Percentiles rank a stretch among this genome's conserved stretches.
phyloP scores from a whole-genome alignment of 2,113 vertebrate species.

The Melospiza georgiana region DNA sequence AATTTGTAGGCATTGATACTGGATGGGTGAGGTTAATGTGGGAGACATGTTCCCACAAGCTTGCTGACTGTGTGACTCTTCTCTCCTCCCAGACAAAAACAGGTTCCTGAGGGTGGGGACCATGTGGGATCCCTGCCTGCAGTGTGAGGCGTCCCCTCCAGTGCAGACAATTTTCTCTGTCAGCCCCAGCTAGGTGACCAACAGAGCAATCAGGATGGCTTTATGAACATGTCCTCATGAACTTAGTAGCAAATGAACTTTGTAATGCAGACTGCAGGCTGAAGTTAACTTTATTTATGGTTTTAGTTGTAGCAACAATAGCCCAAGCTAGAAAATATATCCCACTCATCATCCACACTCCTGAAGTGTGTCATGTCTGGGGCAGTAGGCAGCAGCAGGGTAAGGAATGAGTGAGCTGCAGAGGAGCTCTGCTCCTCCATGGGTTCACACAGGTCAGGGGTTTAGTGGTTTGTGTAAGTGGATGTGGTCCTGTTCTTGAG shows the following conservation, averaged over 20 bases:
- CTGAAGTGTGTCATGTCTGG: neutral
- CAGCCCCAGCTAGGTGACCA: neutral
- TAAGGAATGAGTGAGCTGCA: neutral
- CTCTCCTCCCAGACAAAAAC: neutral
- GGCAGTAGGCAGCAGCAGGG: neutral
- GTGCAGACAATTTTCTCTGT: neutral
- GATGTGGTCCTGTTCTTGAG: constrained; percentile 11
- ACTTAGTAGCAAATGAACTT: neutral
- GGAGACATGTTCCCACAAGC: neutral
- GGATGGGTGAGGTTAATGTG: constrained; percentile 1
- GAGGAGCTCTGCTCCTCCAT: neutral
- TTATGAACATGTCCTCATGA: neutral
- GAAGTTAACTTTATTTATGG: neutral
- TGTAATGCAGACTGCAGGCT: neutral
- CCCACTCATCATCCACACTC: neutral
- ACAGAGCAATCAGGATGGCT: neutral
- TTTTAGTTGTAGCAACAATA: neutral
- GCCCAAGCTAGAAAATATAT: neutral
- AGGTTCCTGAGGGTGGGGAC: rapidly evolving
- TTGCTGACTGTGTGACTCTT: neutral
- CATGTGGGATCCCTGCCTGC: neutral
- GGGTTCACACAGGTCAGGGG: neutral
- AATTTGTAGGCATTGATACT: neutral
- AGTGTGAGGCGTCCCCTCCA: neutral
- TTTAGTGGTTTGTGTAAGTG: constrained; percentile 37